These are phyloP conservation scores for Nomada hirtipes DNA, from an alignment of 2,888 invertebrate genomes.

Conservation along the genomic window DNA sequence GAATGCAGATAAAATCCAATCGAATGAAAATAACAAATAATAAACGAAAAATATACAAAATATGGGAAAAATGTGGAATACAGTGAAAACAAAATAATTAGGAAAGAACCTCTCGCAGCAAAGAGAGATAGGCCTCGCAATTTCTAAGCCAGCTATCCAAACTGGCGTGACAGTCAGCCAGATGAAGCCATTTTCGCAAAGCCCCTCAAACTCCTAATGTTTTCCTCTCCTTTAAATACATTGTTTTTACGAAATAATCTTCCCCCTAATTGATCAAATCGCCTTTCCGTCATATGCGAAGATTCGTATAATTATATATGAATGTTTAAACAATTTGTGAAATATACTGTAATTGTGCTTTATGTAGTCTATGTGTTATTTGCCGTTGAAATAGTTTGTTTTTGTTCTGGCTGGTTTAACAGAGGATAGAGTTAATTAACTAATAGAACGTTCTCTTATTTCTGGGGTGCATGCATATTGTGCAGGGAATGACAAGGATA, in stretches of 20 bases:
- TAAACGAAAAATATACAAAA: constrained; percentile 18
- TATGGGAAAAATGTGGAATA: constrained; percentile 41
- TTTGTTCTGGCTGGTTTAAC: constrained; percentile 52
- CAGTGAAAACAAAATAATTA: constrained; percentile 46
- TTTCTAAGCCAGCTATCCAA: constrained; percentile 60
- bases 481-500: constrained; percentile 33
- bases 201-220: constrained; percentile 64
- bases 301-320: constrained; percentile 83
- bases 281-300: constrained; percentile 78
- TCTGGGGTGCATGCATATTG: constrained; percentile 49
- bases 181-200: constrained; percentile 61
- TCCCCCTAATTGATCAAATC: constrained; percentile 72
- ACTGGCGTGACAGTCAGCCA: constrained; percentile 59
- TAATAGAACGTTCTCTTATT: constrained; percentile 7
- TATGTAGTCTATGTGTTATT: constrained; percentile 76
- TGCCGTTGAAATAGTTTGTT: constrained; percentile 66
- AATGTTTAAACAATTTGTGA: constrained; percentile 85
- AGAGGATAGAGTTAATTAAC: constrained; percentile 22
- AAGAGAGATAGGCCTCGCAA: constrained; percentile 70
- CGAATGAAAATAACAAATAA: constrained; percentile 20
- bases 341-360: constrained; percentile 86
- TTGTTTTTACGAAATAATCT: constrained; percentile 71
- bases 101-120: constrained; percentile 64
- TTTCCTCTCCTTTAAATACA: constrained; percentile 65
- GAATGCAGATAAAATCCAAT: constrained; percentile 60